phyloP scores from a whole-genome alignment of 1,140 invertebrate genomes.

The Dendrolimus punctatus region DNA sequence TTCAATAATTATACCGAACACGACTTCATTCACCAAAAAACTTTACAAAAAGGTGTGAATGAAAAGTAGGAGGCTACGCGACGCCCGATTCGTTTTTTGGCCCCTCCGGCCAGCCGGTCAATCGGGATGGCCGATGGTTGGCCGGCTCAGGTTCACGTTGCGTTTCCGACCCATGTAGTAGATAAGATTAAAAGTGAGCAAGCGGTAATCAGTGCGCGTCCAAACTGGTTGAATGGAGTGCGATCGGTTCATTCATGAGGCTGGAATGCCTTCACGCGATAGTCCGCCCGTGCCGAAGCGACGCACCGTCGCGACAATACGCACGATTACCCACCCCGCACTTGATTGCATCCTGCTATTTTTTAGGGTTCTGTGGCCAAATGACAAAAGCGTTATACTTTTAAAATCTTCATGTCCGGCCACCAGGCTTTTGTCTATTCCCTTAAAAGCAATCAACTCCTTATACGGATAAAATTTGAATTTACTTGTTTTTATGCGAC shows the following conservation, averaged over 20 bases:
- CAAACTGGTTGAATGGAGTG: conserved; percentile 59
- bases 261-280: conserved; percentile 53
- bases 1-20: conserved; percentile 71
- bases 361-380: too few relatives aligned
- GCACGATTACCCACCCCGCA: background rate
- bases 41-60: conserved; percentile 65
- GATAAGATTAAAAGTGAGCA: conserved; percentile 61
- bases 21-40: conserved; percentile 70
- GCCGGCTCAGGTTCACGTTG: conserved; percentile 20
- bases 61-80: conserved; percentile 43
- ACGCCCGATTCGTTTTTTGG: conserved; percentile 33
- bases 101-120: conserved; percentile 19
- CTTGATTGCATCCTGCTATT: too few relatives aligned
- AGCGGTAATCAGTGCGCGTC: conserved; percentile 62
- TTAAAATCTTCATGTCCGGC: too few relatives aligned
- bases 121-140: conserved; percentile 6
- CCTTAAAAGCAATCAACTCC: too few relatives aligned
- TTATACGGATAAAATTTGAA: too few relatives aligned
- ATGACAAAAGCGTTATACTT: too few relatives aligned
- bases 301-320: background rate
- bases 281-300: conserved; percentile 10
- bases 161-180: conserved; percentile 41
- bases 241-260: conserved; percentile 56
- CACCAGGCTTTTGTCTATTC: too few relatives aligned
- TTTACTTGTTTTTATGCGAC: too few relatives aligned